A percentile compares a stretch with the other conserved stretches of the same genome.
Evolutionary conservation across 2,113 vertebrate species (phyloP).

Genomic region (Phyllostomus discolor): DNA sequence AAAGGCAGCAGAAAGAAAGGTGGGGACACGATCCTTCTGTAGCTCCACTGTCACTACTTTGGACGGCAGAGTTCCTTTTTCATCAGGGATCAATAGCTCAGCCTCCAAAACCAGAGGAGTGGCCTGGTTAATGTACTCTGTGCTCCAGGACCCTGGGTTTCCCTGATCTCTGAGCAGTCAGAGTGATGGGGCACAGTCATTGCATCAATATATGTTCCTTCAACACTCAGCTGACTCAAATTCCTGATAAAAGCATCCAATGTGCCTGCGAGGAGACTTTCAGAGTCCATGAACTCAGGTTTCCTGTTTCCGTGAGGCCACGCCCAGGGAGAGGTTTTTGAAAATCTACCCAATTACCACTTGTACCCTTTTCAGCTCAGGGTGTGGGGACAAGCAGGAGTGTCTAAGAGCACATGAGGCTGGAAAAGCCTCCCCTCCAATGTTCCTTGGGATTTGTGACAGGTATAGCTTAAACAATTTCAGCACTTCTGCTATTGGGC

Average conservation of each 20-base stretch:
- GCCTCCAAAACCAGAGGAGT: not conserved
- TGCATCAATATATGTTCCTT: not conserved
- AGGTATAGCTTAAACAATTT: not conserved
- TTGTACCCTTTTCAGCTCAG: not conserved
- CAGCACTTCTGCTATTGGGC: not conserved
- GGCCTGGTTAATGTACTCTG: not conserved
- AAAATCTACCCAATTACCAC: not conserved
- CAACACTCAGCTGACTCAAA: not conserved
- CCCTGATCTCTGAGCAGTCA: not conserved
- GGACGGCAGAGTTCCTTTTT: not conserved
- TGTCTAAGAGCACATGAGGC: rapidly evolving
- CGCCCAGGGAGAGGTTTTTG: not conserved
- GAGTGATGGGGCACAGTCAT: not conserved
- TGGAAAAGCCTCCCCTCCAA: not conserved
- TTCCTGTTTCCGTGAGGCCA: not conserved
- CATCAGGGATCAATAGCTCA: not conserved
- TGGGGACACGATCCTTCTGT: not conserved
- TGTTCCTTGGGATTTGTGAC: not conserved
- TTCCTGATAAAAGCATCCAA: not conserved
- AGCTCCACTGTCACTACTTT: rapidly evolving
- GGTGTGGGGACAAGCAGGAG: not conserved
- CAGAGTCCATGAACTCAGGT: not conserved
- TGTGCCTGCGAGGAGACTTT: not conserved
- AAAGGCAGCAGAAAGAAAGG: not conserved
- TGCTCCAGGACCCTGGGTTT: not conserved